phyloP scores from a whole-genome alignment of 2,113 vertebrate species.

The Lipophrys pholis region DNA sequence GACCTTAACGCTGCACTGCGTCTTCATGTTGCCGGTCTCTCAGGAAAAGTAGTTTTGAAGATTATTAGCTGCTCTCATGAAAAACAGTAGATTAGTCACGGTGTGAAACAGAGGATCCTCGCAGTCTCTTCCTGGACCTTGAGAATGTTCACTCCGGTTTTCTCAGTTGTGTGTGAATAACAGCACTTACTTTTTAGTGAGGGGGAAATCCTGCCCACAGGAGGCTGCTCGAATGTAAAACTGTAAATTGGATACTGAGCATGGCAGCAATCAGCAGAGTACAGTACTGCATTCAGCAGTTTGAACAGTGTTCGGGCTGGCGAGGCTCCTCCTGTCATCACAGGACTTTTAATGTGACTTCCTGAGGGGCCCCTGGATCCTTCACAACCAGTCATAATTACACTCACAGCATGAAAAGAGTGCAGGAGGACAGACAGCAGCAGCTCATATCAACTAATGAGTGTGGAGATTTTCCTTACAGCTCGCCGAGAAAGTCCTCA shows the following conservation, averaged over 20 bases:
- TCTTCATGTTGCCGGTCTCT: slow-evolving; percentile 35
- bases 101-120: slow-evolving; percentile 25
- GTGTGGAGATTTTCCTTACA: not conserved
- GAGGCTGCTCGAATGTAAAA: slow-evolving; percentile 24
- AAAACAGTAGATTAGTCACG: slow-evolving; percentile 41
- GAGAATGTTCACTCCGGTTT: slow-evolving; percentile 36
- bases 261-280: slow-evolving; percentile 27
- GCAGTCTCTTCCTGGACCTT: slow-evolving; percentile 32
- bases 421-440: no score
- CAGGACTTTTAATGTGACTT: slow-evolving; percentile 56
- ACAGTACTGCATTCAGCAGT: slow-evolving; percentile 11
- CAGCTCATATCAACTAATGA: slow-evolving; percentile 9
- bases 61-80: slow-evolving; percentile 14
- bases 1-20: not conserved
- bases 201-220: slow-evolving; percentile 19
- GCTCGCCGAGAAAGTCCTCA: not conserved
- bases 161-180: slow-evolving; percentile 18
- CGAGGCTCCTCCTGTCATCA: slow-evolving; percentile 54
- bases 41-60: slow-evolving; percentile 25
- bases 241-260: slow-evolving; percentile 25
- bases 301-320: slow-evolving; percentile 15
- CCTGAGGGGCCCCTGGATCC: slow-evolving; percentile 49
- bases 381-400: slow-evolving; percentile 25
- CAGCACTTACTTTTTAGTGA: not conserved
- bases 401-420: slow-evolving; percentile 15